These are phyloP conservation scores for Venusia cambrica DNA, from an alignment of 2,888 invertebrate species.

Conservation along the genomic window DNA sequence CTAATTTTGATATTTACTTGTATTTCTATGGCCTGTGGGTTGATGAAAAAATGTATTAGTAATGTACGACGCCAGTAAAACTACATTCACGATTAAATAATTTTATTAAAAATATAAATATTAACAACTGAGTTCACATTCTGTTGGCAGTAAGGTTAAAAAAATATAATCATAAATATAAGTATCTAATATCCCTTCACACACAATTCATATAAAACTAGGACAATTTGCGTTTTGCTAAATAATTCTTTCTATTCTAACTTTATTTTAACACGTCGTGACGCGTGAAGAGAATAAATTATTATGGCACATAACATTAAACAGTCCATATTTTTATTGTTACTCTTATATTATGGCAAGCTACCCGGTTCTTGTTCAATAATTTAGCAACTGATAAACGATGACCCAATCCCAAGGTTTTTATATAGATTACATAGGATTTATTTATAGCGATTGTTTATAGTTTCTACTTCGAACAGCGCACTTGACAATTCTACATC, in stretches of 20 bases:
- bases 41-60: conserved; percentile 4
- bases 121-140: conserved; percentile 28
- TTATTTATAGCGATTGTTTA: conserved; percentile 10
- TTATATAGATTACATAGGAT: conserved; percentile 7
- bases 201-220: conserved; percentile 10
- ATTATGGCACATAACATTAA: conserved; percentile 28
- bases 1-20: not conserved
- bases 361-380: conserved; percentile 2
- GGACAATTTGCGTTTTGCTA: not conserved
- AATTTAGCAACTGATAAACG: not conserved
- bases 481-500: conserved; percentile 6
- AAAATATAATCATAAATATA: conserved; percentile 26
- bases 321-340: conserved; percentile 3
- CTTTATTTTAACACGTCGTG: not conserved
- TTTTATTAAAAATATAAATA: conserved; percentile 46
- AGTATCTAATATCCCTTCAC: conserved; percentile 21
- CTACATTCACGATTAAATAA: conserved; percentile 31
- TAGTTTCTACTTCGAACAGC: conserved; percentile 10
- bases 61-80: too few species aligned
- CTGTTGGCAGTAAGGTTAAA: conserved; percentile 23
- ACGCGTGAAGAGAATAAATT: conserved; percentile 20
- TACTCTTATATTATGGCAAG: conserved; percentile 3
- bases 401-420: not conserved
- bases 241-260: not conserved
- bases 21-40: conserved; percentile 8